A percentile compares a stretch with the other conserved stretches of the same genome.
Evolutionary conservation across 2,797 vertebrate species (phyloP).

Genomic region (Danio choprae): DNA sequence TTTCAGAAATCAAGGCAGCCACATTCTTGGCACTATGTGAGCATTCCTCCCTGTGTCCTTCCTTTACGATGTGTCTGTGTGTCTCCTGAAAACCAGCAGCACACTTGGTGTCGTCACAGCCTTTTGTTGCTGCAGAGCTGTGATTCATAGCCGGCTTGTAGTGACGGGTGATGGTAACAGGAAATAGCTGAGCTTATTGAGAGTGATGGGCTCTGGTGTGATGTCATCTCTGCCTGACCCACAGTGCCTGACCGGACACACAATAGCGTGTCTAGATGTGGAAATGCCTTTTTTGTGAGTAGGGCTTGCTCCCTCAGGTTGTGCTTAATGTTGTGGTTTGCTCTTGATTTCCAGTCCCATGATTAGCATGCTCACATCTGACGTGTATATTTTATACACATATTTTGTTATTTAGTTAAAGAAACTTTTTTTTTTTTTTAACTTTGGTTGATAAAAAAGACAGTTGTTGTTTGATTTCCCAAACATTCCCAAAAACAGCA

Average conservation of each 20-base stretch:
- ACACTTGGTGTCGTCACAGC: conserved; percentile 29
- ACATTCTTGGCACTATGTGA: conserved; percentile 62
- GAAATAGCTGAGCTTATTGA: conserved; percentile 72
- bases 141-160: conserved; percentile 44
- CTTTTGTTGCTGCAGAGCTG: conserved; percentile 62
- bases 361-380: neutral
- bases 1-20: conserved; percentile 59
- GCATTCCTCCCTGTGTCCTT: conserved; percentile 50
- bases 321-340: conserved; percentile 13
- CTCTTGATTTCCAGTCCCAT: conserved; percentile 34
- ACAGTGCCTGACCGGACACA: neutral
- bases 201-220: conserved; percentile 63
- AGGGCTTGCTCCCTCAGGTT: conserved; percentile 27
- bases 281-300: conserved; percentile 1
- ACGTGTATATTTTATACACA: too few relatives aligned
- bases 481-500: neutral
- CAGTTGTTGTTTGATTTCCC: neutral
- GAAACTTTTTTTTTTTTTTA: too few relatives aligned
- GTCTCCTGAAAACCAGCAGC: conserved; percentile 36
- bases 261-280: neutral
- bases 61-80: conserved; percentile 41
- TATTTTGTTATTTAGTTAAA: too few relatives aligned
- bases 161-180: conserved; percentile 72
- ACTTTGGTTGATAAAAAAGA: neutral
- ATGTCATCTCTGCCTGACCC: conserved; percentile 66